phyloP scores from a whole-genome alignment of 2,113 vertebrate genomes.

The Cyrtonyx montezumae region DNA sequence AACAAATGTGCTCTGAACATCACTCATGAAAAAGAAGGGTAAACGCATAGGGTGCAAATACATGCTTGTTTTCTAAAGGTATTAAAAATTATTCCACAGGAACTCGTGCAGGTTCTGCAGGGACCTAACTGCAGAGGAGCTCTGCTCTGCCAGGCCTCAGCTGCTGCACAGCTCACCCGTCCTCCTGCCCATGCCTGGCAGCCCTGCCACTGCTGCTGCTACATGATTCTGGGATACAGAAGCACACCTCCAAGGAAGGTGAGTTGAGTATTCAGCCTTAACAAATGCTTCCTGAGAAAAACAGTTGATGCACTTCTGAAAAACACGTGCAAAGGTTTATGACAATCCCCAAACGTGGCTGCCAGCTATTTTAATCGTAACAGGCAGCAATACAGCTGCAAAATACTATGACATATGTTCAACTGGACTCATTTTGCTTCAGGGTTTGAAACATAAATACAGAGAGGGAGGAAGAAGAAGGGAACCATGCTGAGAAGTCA shows the following conservation, averaged over 20 bases:
- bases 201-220: neutral
- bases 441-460: neutral
- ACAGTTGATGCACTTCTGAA: neutral
- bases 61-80: neutral
- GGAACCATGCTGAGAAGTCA: neutral
- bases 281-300: neutral
- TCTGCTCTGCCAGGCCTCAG: neutral
- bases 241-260: neutral
- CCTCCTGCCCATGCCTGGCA: neutral
- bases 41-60: neutral
- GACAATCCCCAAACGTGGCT: neutral
- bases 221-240: neutral
- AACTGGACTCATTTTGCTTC: neutral
- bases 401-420: neutral
- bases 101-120: neutral
- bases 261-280: neutral
- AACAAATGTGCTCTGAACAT: neutral
- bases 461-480: neutral
- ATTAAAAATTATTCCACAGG: neutral
- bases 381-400: neutral
- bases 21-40: neutral
- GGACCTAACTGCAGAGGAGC: accelerated
- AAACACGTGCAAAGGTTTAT: neutral
- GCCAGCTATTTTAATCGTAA: neutral
- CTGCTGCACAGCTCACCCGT: accelerated